Base-by-base conservation (phyloP, 2,797 vertebrate species). In the Danio choprae region DNA sequence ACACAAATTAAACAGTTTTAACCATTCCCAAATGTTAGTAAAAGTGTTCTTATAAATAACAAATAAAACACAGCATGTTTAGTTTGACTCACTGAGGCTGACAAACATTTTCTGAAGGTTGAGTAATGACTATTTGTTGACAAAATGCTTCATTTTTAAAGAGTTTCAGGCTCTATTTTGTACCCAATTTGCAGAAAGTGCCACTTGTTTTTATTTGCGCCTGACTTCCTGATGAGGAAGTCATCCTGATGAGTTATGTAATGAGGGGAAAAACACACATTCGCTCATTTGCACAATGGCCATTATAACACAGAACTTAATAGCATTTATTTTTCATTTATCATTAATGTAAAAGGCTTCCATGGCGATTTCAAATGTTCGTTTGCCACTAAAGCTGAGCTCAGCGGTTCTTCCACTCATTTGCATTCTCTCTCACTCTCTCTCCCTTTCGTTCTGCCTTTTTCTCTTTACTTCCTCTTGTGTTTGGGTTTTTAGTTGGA, bases 301-400 rank as follows among this genome's bases (percentile, higher is more conserved):
- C 72, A 51, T 48, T 77, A 64, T 51, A 59, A 83, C 62, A 20
- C 36, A 69, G 62, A 80, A 36, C 48, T 20, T 78, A 79, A 81
- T 38, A 74, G 43, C 9, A 51, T 77, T 81, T 50, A 72, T 38
- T 78, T 59, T 79, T 65, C 69, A 79, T 79, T 83, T 63, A 46
- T 74, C 50, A 67, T 22, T 40, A 55, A 78, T 16, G 71, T 74
- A 44, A 56, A 74, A 74, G 51, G 69, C 15, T 58, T 75, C 46
- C 41, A 18, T 77, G 38, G 59, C 56, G 64, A 62, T 41, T 59
- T 81, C 44, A 83, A n/a, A 44, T 41, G 46, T 62, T 44, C 1
- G 11, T 60, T 69, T 51, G 41, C 18, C 8, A 78, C 72, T 72
- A 58, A 59, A 51, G 78, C 78, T 74, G 67, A 83, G 82, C 41